Percentiles rank a stretch among this genome's conserved stretches.
These are phyloP conservation scores for Pygocentrus nattereri DNA, from an alignment of 2,797 vertebrate species.

Conservation along the genomic window DNA sequence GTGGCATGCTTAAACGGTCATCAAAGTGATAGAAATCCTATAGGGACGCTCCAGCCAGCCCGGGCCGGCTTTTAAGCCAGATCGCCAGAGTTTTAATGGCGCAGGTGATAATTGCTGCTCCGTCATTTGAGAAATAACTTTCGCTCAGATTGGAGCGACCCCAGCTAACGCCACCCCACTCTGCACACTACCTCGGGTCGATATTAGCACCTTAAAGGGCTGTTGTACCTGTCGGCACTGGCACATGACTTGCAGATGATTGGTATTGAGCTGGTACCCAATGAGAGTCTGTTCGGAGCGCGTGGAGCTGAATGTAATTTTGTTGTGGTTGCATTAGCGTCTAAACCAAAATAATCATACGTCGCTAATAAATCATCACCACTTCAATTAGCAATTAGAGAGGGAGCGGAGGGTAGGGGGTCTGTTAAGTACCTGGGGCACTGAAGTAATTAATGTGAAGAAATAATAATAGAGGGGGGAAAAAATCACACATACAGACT, in stretches of 20 bases:
- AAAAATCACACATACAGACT: slow-evolving; percentile 26
- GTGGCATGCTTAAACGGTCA: neutral
- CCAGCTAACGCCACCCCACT: neutral
- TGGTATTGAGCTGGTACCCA: neutral
- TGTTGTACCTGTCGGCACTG: neutral
- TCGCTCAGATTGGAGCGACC: neutral
- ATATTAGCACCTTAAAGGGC: neutral
- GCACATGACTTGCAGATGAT: neutral
- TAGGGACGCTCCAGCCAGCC: neutral
- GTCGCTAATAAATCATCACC: slow-evolving; percentile 60
- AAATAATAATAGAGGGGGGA: slow-evolving; percentile 51
- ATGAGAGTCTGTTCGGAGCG: neutral
- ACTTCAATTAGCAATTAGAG: slow-evolving; percentile 59
- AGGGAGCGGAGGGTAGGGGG: slow-evolving; percentile 16
- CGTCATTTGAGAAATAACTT: slow-evolving; percentile 5
- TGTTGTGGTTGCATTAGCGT: slow-evolving; percentile 47
- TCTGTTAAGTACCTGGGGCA: slow-evolving; percentile 43
- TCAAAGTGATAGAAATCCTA: slow-evolving; percentile 20
- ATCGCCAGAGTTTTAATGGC: slow-evolving; percentile 1
- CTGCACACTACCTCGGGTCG: neutral
- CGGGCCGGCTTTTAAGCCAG: neutral
- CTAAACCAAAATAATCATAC: slow-evolving; percentile 60
- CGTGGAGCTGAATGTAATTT: slow-evolving; percentile 27
- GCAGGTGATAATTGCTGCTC: neutral
- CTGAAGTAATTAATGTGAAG: slow-evolving; percentile 58